Conservation (phyloP, 2,888 invertebrate genomes). For the Leucophenga montana region DNA sequence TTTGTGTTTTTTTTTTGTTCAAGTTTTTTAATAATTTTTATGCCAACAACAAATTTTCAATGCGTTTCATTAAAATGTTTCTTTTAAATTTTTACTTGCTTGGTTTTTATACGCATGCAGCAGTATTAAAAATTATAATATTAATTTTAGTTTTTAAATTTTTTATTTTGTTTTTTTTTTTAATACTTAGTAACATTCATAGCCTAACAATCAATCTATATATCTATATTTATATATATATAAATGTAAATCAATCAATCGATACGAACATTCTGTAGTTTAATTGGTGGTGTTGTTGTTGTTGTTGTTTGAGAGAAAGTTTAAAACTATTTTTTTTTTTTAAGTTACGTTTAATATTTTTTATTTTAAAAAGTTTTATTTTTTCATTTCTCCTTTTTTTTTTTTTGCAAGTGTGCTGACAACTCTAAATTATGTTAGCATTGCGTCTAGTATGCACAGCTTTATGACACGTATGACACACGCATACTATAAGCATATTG, state of each 20-base stretch:
- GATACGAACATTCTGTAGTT: conserved; percentile 3
- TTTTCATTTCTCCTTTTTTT: neutral
- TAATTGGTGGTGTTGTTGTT: conserved; percentile 7
- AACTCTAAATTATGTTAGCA: neutral
- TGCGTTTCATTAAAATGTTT: conserved; percentile 4
- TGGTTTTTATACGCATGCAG: neutral
- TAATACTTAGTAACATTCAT: conserved; percentile 57
- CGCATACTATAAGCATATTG: no score
- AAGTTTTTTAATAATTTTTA: conserved; percentile 8
- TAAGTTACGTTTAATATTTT: neutral
- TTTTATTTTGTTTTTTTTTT: conserved; percentile 34
- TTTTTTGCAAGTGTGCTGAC: neutral
- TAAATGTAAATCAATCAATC: conserved; percentile 18
- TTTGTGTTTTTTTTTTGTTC: conserved; percentile 22
- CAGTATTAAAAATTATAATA: neutral
- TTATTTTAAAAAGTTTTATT: neutral
- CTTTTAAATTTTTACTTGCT: neutral
- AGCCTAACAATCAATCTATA: conserved; percentile 57
- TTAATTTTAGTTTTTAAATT: no score
- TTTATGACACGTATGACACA: no score
- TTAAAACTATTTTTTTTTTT: neutral
- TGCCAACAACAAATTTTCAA: conserved; percentile 30
- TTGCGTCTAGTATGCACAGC: no score
- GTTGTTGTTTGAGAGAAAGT: neutral
- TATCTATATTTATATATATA: conserved; percentile 11